Conservation (phyloP, 1,140 invertebrate genomes). For the Gryllus bimaculatus region DNA sequence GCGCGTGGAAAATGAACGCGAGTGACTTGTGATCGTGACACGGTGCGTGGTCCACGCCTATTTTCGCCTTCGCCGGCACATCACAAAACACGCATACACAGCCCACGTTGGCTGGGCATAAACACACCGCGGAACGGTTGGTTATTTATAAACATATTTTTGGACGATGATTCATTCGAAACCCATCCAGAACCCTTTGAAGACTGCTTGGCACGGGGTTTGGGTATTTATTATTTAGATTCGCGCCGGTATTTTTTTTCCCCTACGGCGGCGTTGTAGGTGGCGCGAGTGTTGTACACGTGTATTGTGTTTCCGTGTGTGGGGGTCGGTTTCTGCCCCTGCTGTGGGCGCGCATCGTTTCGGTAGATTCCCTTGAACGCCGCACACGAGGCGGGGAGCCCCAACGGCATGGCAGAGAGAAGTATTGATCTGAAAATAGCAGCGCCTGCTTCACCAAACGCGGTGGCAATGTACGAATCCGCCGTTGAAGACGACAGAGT, state of each 20-base stretch:
- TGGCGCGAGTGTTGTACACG: not conserved
- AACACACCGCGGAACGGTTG: too few relatives aligned
- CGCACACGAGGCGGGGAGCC: not conserved
- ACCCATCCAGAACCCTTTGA: not conserved
- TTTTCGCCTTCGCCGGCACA: too few relatives aligned
- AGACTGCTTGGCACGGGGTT: not conserved
- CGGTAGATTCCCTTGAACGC: not conserved
- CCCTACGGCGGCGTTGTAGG: not conserved
- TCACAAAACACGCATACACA: too few relatives aligned
- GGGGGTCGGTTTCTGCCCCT: not conserved
- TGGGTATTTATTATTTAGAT: not conserved
- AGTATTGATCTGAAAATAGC: slow-evolving; percentile 5
- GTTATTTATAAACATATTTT: too few relatives aligned
- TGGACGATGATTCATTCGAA: too few relatives aligned
- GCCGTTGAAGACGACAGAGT: too few relatives aligned
- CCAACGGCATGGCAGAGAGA: not conserved
- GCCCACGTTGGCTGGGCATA: too few relatives aligned
- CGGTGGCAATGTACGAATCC: not conserved
- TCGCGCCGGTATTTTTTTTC: not conserved
- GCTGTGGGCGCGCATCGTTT: not conserved
- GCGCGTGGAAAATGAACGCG: too few relatives aligned
- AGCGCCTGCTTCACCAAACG: not conserved
- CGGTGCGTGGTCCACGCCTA: too few relatives aligned
- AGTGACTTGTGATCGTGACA: too few relatives aligned
- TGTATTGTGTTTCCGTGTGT: not conserved